Evolutionary conservation across 2,888 invertebrate species (phyloP).

Genomic region (Orthosia cruda): DNA sequence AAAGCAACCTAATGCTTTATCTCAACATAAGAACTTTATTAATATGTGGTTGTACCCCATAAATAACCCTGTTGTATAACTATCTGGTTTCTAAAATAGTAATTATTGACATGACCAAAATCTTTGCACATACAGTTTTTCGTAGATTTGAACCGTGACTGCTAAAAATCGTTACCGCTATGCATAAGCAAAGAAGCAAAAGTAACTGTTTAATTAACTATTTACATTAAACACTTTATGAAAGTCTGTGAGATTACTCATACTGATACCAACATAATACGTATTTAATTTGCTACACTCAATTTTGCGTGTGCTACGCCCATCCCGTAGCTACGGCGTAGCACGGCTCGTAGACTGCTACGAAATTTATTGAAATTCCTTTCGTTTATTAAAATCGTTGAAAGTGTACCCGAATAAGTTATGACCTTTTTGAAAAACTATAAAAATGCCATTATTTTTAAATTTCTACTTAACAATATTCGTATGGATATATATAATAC

Average conservation of each 20-base stretch:
- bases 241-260: slow-evolving; percentile 23
- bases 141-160: not conserved
- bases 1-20: no score
- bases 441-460: not conserved
- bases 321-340: slow-evolving; percentile 56
- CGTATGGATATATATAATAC: not conserved
- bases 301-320: slow-evolving; percentile 48
- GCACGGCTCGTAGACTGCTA: slow-evolving; percentile 55
- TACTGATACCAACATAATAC: not conserved
- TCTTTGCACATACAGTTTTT: not conserved
- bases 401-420: slow-evolving; percentile 29
- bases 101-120: not conserved
- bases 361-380: slow-evolving; percentile 51
- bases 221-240: slow-evolving; percentile 6
- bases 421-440: slow-evolving; percentile 6
- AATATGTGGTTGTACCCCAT: not conserved
- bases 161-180: not conserved
- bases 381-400: slow-evolving; percentile 53
- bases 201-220: not conserved
- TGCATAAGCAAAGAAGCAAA: not conserved
- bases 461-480: not conserved
- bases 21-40: no score
- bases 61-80: no score
- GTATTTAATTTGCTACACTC: slow-evolving; percentile 43
- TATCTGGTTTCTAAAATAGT: not conserved